Evolutionary conservation across 1,140 invertebrate genomes (phyloP), one percentile per base, ranked within the genome.

Genomic region (Potamilus streckersoni): DNA sequence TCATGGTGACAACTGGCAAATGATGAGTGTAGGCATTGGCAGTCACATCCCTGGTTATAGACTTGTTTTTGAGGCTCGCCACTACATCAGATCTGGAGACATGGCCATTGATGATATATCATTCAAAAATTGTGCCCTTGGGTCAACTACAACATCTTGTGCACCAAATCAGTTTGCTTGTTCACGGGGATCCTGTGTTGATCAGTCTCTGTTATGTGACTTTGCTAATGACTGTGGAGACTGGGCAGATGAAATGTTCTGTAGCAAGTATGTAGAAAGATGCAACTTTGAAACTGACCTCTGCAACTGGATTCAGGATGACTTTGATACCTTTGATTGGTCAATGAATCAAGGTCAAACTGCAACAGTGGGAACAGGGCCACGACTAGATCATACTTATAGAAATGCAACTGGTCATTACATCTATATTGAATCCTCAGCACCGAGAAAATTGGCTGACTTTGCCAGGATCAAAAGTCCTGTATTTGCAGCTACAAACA

Each of bases 381-480:
- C 86, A 59, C 76, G 71, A 60, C 66, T 67, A 61, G 88, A 89
- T 71, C 88, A 89, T 72, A 85, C 87, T 1, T 82, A 82, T 67
- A 82, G 84, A 60, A 85, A 80, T 65, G 57, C 63, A 49, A 76
- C 75, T 61, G 94, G 94, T 38, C 92, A 94, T 85, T 96, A 95
- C 85, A 92, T 96, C 88, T 95, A 94, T 83, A 93, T 95, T 56
- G 94, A 95, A 82, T 93, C 94, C 60, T 93, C 94, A 1, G 80
- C 83, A 1, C 93, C 93, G 1, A 87, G 92, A 61, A 85, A 90
- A 68, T 85, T 89, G 23, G 94, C 94, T 83, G 94, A 95, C 73
- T 93, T 92, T 0, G 94, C 95, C 0, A 91, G 94, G 38, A 91
- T 96, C 0, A 89, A 92, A 11, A 79, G 80, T 20, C 73, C 72